These are phyloP conservation scores for Chroicocephalus ridibundus DNA, from an alignment of 2,113 vertebrate species.

Conservation along the genomic window DNA sequence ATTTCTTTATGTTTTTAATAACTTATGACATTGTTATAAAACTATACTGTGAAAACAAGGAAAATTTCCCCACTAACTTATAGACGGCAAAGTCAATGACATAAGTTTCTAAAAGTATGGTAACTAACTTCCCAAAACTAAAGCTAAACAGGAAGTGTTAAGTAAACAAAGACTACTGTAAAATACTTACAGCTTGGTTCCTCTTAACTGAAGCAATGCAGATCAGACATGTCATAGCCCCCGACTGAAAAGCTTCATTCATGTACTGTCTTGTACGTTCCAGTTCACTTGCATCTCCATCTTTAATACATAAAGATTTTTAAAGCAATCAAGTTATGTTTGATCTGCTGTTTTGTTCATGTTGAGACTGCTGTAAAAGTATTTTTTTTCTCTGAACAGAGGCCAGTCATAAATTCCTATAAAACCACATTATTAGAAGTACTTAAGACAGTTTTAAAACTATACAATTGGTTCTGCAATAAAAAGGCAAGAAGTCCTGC, in stretches of 20 bases:
- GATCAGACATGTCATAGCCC: conserved; percentile 93
- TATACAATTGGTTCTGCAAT: background rate
- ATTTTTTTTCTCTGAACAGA: background rate
- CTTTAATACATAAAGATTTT: conserved; percentile 71
- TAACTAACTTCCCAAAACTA: background rate
- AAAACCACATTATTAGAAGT: background rate
- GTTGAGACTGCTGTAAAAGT: background rate
- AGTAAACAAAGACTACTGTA: background rate
- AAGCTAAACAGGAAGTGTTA: background rate
- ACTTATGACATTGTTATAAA: background rate
- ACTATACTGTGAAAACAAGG: background rate
- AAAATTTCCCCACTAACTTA: background rate
- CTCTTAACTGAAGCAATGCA: conserved; percentile 95
- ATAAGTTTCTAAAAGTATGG: background rate
- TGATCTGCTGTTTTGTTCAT: background rate
- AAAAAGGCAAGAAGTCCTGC: background rate
- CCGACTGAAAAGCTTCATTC: conserved; percentile 92
- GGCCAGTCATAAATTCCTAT: background rate
- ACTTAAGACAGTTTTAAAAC: background rate
- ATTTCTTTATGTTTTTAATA: background rate
- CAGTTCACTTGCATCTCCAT: conserved; percentile 84
- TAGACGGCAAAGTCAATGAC: background rate
- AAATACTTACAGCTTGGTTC: conserved; percentile 88
- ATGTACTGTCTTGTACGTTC: conserved; percentile 89
- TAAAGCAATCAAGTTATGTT: background rate